phyloP scores from a whole-genome alignment of 2,888 invertebrate genomes.

The Cephus spinipes region DNA sequence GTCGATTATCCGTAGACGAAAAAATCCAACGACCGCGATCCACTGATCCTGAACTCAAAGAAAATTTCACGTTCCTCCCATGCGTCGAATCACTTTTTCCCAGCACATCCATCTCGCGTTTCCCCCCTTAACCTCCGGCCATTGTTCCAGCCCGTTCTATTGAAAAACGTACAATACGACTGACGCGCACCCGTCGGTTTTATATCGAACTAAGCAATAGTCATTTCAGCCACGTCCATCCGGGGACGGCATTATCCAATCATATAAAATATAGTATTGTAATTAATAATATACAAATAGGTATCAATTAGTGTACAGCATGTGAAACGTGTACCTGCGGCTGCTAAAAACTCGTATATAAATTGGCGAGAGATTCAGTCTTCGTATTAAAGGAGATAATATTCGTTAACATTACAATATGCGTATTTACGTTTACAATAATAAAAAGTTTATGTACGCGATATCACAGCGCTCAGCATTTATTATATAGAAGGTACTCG shows the following conservation, averaged over 20 bases:
- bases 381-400: conserved; percentile 59
- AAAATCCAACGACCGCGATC: background rate
- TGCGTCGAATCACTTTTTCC: background rate
- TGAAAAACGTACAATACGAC: background rate
- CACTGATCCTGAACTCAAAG: background rate
- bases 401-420: conserved; percentile 60
- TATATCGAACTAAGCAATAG: conserved; percentile 19
- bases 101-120: background rate
- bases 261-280: conserved; percentile 36
- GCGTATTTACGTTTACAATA: conserved; percentile 56
- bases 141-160: background rate
- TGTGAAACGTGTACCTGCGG: conserved; percentile 41
- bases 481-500: conserved; percentile 43
- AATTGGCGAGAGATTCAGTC: conserved; percentile 63
- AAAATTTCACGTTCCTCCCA: background rate
- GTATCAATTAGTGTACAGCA: conserved; percentile 42
- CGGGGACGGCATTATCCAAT: conserved; percentile 39
- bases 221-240: conserved; percentile 17
- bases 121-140: conserved; percentile 2
- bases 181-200: background rate
- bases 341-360: conserved; percentile 48
- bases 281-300: conserved; percentile 49
- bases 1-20: background rate
- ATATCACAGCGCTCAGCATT: conserved; percentile 66
- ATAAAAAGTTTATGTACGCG: conserved; percentile 54